Evolutionary conservation across 2,113 vertebrate species (phyloP).

Genomic region (Nesogale talazaci): DNA sequence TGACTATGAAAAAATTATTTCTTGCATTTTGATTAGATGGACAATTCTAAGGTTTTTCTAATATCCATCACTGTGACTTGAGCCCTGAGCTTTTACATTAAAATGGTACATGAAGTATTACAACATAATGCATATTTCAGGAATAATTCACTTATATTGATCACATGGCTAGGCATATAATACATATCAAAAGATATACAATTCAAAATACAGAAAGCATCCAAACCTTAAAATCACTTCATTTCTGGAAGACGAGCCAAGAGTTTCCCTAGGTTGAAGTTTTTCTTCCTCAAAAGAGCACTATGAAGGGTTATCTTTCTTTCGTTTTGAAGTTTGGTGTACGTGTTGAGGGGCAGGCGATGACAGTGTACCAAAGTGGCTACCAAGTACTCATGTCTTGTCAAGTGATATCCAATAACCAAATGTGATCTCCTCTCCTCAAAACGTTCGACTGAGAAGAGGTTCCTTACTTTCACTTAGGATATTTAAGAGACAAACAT

Average conservation of each 20-base stretch:
- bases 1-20: constrained; percentile 29
- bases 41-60: constrained; percentile 75
- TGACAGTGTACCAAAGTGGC: constrained; percentile 68
- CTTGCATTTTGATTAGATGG: constrained; percentile 66
- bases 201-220: constrained; percentile 80
- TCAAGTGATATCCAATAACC: constrained; percentile 54
- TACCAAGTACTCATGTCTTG: constrained; percentile 67
- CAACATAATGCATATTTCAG: constrained; percentile 80
- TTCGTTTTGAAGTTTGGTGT: background rate
- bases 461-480: constrained; percentile 31
- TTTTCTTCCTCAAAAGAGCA: constrained; percentile 52
- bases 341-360: background rate
- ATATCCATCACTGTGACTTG: constrained; percentile 77
- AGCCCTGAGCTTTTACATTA: constrained; percentile 76
- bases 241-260: constrained; percentile 72
- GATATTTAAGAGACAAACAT: constrained; percentile 43
- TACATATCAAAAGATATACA: constrained; percentile 83
- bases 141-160: constrained; percentile 84
- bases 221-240: constrained; percentile 79
- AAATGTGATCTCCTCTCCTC: constrained; percentile 54
- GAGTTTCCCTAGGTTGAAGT: constrained; percentile 74
- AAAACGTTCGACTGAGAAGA: constrained; percentile 49
- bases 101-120: constrained; percentile 81
- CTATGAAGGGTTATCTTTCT: background rate
- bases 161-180: constrained; percentile 82